Base-by-base conservation (phyloP, 2,888 invertebrate genomes). In the Cheilosia scutellata region DNA sequence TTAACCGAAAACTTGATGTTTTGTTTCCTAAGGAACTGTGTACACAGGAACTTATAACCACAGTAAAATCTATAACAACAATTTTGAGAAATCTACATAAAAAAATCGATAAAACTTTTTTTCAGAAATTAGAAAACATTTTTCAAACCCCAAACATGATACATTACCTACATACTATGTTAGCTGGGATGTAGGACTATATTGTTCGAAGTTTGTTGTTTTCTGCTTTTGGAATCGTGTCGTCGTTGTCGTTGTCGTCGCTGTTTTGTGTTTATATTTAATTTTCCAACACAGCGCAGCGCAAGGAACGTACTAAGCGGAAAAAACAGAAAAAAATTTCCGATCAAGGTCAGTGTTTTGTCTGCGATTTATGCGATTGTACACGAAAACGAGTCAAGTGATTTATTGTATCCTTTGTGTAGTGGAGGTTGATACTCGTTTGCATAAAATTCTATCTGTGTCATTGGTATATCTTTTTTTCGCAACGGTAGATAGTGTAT, bases 331-430 rank as follows among this genome's bases (percentile, higher is more conserved):
- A 37, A 33, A 9, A 9, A 33, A 37, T 68, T 68, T 74, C 20
- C 47, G 27, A 76, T 62, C 75, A 76, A 84, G 84, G 80, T 76
- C 84, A 84, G 63, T 60, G 60, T 60, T 76, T 74, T 63, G 25
- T 25, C 51, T 57, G 20, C 25, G 55, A 77, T 76, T 65, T 72
- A 70, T 78, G 57, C 55, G 83, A 79, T 77, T 77, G 40, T 65
- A 49, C 47, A 62, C 42, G 66, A 66, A 51, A 53, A 51, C 31
- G 31, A 75, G 51, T 37, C 2, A 6, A 65, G 68, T 75, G 71
- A 75, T 80, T 84, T 80, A 71, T 71, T 75, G 53, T n/a, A 84
- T 76, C 71, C 37, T 49, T 80, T 75, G 31, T 51, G 58, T 16
- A 40, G n/a, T 70, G 13, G 20, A n/a, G n/a, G 2, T 44, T 75